Percentiles rank a stretch among this genome's conserved stretches.
Conservation (phyloP, 2,797 vertebrate species). For the Momotus momota region DNA sequence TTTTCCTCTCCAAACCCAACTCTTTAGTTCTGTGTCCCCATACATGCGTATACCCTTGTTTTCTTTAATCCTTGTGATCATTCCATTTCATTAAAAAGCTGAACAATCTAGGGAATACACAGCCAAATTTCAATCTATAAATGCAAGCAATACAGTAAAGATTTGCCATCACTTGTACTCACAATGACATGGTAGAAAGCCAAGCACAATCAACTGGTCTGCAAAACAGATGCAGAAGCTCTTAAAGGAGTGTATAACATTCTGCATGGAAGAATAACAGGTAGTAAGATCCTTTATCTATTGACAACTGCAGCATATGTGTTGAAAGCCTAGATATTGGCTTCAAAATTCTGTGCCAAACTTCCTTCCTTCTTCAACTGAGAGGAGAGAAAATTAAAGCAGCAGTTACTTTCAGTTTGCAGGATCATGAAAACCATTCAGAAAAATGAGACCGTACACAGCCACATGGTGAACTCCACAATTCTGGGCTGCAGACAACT, state of each 20-base stretch:
- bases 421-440: not conserved
- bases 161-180: not conserved
- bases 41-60: accelerated
- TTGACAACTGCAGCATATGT: not conserved
- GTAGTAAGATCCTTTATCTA: not conserved
- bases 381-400: not conserved
- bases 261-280: not conserved
- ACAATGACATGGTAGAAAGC: not conserved
- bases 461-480: not conserved
- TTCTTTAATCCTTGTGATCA: not conserved
- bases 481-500: not conserved
- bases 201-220: not conserved
- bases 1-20: not conserved
- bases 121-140: not conserved
- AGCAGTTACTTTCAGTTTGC: not conserved
- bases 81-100: not conserved
- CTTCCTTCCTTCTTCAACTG: not conserved
- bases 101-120: not conserved
- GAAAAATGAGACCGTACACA: not conserved
- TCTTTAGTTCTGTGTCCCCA: not conserved
- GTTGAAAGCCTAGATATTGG: not conserved
- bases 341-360: not conserved
- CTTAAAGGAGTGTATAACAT: not conserved
- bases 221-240: not conserved
- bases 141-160: not conserved